Evolutionary conservation across 2,888 invertebrate genomes (phyloP).

Genomic region (Ophonus ardosiacus): DNA sequence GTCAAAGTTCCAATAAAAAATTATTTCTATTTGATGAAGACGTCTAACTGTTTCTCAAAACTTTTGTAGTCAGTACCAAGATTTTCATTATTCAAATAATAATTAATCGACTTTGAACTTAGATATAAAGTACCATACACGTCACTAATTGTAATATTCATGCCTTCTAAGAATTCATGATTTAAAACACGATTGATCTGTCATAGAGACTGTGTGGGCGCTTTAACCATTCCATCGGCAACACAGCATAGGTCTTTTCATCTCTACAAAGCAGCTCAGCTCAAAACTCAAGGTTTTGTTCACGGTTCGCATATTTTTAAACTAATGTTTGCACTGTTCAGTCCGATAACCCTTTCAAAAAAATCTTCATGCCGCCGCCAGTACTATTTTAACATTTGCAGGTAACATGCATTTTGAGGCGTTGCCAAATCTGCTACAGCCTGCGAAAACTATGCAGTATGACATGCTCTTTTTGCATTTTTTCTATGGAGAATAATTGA

Average conservation of each 20-base stretch:
- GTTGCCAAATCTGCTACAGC: conserved; percentile 37
- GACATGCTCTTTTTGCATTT: neutral
- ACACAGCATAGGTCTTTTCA: neutral
- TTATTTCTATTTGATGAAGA: too few species aligned
- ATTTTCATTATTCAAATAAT: too few species aligned
- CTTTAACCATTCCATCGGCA: neutral
- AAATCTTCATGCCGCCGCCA: conserved; percentile 11
- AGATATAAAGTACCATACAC: neutral
- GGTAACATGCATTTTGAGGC: conserved; percentile 46
- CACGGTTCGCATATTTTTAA: conserved; percentile 49
- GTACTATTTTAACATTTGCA: conserved; percentile 46
- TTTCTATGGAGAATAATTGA: conserved; percentile 13
- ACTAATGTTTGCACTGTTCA: conserved; percentile 31
- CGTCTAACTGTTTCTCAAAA: too few species aligned
- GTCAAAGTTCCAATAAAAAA: too few species aligned
- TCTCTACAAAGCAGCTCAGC: neutral
- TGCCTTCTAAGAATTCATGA: neutral
- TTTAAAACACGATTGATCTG: neutral
- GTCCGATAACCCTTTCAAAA: conserved; percentile 51
- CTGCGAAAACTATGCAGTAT: neutral
- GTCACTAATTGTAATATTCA: neutral
- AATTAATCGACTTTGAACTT: neutral
- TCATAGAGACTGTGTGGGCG: neutral
- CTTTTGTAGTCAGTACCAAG: too few species aligned
- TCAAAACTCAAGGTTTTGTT: conserved; percentile 24